Evolutionary conservation across 2,888 invertebrate species (phyloP), one percentile per base, ranked within the genome.

Genomic region (Blera fallax): DNA sequence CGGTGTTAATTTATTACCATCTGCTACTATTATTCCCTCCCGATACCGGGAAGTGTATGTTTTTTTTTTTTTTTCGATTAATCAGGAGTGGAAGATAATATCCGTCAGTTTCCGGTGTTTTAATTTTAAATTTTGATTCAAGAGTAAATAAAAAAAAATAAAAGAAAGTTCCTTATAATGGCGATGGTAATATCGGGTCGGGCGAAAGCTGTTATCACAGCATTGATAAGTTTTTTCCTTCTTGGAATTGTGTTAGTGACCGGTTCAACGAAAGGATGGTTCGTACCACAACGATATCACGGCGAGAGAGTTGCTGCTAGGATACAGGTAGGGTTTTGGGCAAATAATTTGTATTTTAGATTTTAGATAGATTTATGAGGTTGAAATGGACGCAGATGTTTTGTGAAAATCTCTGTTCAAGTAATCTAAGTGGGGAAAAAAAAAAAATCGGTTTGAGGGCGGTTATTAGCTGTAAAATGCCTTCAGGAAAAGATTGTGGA

Each of bases 171-270:
- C 62, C 80, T 73, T 50, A 82, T 90, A 89, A 95, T 95, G 95
- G 94, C 95, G 88, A 94, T 95, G 94, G 94, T 95, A 90, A 93
- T 95, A 88, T 95, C 95, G 87, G 93, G 94, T 90, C 94, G 94
- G 88, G 93, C 93, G 64, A 94, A 94, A 93, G 94, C 93, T 91
- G 94, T 94, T 89, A 93, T 94, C 88, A 93, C 93, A 88, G 94
- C 94, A 88, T 92, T 94, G 89, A 93, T 94, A 88, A 92, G 93
- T 70, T 92, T 94, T 88, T 92, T 94, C 89, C 91, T 94, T 88
- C 91, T 94, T 88, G 94, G 94, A 67, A 93, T 93, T 88, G 93
- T 94, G 82, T 91, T 94, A 56, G 93, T 94, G 60, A 93, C 94
- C 84, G 94, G 94, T 88, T 94, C 94, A 60, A 92, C 94, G 45